Evolutionary conservation across 1,140 invertebrate genomes (phyloP), one percentile per base, ranked within the genome.

Genomic region (Pinna nobilis): DNA sequence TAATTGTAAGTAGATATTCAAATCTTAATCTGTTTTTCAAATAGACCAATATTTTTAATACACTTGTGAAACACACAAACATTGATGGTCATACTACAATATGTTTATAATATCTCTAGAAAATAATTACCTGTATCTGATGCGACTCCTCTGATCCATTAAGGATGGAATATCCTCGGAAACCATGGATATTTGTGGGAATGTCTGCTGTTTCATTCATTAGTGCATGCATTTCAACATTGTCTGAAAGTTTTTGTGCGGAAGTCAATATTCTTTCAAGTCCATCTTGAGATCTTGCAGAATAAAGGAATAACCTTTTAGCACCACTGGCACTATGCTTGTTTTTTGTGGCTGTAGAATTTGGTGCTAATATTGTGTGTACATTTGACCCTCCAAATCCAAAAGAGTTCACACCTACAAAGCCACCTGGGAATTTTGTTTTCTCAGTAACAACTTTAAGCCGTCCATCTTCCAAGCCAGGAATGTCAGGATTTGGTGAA

Each of bases 381-480:
- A 95, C 96, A 90, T 99, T 99, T 28, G 97, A 95, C 57, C 98
- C 98, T 67, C 98, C 98, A 90, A 99, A 99, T 23, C 98, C 98
- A 89, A 99, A 99, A 2, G 96, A 98, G 89, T 98, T 99, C 1
- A 99, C 84, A 6, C 93, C 97, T 39, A 95, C 93, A 28, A 96
- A 90, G 15, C 95, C 95, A 20, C 96, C 96, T 39, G 94, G 93
- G 93, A 95, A 97, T 18, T 92, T 91, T 51, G 92, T 93, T 69
- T 94, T 92, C 84, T 94, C 92, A 76, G 93, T 91, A 3, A 99
- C 94, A 33, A 98, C 96, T 91, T 96, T 93, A 3, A 99, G 91
- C 33, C 94, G 90, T 0, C 97, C 97, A 85, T 98, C 95, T 33
- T 86, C 87, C 11, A 99, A 89, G 2, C 94, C 96, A 6, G 95